phyloP scores from a whole-genome alignment of 1,140 invertebrate genomes.

The Micrasema minimum region DNA sequence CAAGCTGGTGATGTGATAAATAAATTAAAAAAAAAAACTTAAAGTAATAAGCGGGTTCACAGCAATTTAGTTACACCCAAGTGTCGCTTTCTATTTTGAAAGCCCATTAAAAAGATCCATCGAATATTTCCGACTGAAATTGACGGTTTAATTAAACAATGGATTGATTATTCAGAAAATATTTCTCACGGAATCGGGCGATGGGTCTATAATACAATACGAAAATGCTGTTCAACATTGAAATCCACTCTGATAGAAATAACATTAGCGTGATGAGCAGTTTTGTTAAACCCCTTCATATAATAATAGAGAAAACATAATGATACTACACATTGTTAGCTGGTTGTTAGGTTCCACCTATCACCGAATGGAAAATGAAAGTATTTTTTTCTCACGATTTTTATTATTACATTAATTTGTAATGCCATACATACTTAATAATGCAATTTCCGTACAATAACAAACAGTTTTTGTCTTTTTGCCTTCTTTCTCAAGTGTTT shows the following conservation, averaged over 20 bases:
- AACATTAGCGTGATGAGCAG: constrained; percentile 13
- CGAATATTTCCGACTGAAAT: constrained; percentile 17
- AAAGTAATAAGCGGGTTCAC: too few species aligned
- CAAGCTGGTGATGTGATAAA: too few species aligned
- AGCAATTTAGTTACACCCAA: too few species aligned
- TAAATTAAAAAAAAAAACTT: too few species aligned
- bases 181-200: constrained; percentile 14
- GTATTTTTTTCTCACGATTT: constrained; percentile 20
- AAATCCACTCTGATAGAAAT: constrained; percentile 8
- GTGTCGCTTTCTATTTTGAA: constrained; percentile 6
- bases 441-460: too few species aligned
- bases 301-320: constrained; percentile 12
- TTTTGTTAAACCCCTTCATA: constrained; percentile 15
- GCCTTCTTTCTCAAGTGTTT: too few species aligned
- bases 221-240: constrained; percentile 13
- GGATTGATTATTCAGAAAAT: constrained; percentile 4
- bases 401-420: not conserved
- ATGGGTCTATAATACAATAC: not conserved
- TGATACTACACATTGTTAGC: constrained; percentile 22
- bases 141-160: constrained; percentile 21
- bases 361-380: constrained; percentile 17
- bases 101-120: constrained; percentile 11
- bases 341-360: not conserved
- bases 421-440: too few species aligned
- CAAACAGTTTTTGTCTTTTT: too few species aligned